Evolutionary conservation across 2,888 invertebrate species (phyloP).

Genomic region (Steinernema hermaphroditum): DNA sequence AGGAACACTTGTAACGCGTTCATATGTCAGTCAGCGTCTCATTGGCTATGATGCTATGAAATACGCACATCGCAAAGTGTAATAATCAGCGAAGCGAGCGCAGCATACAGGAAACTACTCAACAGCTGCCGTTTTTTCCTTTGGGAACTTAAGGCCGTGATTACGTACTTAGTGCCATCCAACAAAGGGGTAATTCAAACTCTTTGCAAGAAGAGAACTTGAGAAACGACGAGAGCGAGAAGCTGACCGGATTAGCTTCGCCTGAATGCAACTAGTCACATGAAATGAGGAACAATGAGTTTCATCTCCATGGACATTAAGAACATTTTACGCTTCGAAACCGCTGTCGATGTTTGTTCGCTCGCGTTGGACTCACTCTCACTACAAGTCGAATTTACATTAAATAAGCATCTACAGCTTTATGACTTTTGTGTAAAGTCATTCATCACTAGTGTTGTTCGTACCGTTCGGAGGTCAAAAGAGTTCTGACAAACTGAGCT

Average conservation of each 20-base stretch:
- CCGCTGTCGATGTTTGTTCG: neutral
- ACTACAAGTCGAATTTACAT: neutral
- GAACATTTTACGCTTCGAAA: neutral
- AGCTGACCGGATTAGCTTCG: constrained; percentile 1
- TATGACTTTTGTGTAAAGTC: neutral
- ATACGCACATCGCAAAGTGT: constrained; percentile 6
- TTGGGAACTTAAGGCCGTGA: constrained; percentile 1
- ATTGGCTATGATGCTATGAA: neutral
- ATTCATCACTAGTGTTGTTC: neutral
- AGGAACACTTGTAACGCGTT: too few species aligned
- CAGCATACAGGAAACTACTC: constrained; percentile 2
- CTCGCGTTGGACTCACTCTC: too few species aligned
- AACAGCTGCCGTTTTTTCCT: constrained; percentile 19
- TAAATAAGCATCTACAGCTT: neutral
- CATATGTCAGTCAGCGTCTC: neutral
- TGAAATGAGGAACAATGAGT: neutral
- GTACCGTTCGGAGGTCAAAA: neutral
- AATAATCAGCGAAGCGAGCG: constrained; percentile 6
- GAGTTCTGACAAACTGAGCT: neutral
- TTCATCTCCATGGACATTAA: constrained; percentile 6
- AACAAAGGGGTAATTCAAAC: neutral
- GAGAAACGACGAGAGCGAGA: neutral
- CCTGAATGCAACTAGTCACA: neutral
- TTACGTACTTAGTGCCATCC: neutral
- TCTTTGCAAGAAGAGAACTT: neutral